Evolutionary conservation across 2,797 vertebrate species (phyloP).

Genomic region (Pelodytes ibericus): DNA sequence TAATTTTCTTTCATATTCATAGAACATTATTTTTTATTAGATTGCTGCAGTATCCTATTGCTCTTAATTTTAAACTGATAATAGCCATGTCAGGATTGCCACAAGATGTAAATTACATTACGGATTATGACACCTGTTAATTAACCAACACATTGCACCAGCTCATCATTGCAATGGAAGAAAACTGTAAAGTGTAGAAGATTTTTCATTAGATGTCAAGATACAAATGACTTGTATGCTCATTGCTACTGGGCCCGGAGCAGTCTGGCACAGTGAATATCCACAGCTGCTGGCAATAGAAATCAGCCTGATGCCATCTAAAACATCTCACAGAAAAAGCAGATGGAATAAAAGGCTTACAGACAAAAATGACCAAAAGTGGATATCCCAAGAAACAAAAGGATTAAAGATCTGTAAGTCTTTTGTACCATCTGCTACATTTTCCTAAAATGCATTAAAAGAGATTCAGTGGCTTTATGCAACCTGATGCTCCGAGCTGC

Average conservation of each 20-base stretch:
- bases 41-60: constrained; percentile 6
- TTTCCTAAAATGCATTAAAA: constrained; percentile 20
- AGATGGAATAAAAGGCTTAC: constrained; percentile 36
- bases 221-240: constrained; percentile 9
- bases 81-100: constrained; percentile 21
- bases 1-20: no score
- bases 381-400: constrained; percentile 11
- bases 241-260: not conserved
- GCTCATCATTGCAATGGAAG: not conserved
- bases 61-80: constrained; percentile 18
- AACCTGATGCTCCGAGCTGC: not conserved
- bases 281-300: not conserved
- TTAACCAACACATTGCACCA: not conserved
- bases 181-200: not conserved
- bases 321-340: constrained; percentile 11
- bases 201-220: constrained; percentile 4
- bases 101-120: constrained; percentile 16
- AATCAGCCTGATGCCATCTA: not conserved
- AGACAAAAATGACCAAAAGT: constrained; percentile 31
- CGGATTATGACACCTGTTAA: constrained; percentile 28
- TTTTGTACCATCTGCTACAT: constrained; percentile 30
- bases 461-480: not conserved
- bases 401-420: constrained; percentile 36
- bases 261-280: not conserved
- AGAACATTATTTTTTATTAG: no score